Evolutionary conservation across 92 coral and sea anemone genomes (phyloP).

Genomic region (Galaxea fascicularis): DNA sequence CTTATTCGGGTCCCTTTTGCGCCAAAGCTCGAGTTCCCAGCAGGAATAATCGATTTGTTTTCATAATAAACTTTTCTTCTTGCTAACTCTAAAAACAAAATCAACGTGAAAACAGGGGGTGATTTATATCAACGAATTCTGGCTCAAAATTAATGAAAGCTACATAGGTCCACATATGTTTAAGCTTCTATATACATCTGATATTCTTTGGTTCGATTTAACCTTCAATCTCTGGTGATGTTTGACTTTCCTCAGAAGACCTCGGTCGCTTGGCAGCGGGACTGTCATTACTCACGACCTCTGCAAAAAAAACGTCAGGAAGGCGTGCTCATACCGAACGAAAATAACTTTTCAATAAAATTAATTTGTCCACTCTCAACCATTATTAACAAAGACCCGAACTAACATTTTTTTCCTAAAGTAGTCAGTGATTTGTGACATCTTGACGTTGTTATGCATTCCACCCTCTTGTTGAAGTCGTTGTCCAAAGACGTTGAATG

Average conservation of each 20-base stretch:
- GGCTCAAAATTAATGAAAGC: conserved; percentile 61
- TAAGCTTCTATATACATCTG: conserved; percentile 47
- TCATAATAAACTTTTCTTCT: neutral
- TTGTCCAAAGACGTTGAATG: conserved; percentile 29
- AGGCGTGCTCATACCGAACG: neutral
- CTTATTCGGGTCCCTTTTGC: conserved; percentile 50
- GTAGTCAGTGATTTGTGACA: conserved; percentile 53
- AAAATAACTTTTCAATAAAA: conserved; percentile 24
- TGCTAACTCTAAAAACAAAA: conserved; percentile 23
- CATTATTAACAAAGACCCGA: conserved; percentile 4
- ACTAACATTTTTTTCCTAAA: conserved; percentile 47
- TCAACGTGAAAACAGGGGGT: conserved; percentile 60
- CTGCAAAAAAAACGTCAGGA: conserved; percentile 42
- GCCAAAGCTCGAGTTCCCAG: conserved; percentile 39
- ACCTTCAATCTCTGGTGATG: conserved; percentile 56
- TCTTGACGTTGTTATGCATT: conserved; percentile 50
- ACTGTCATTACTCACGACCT: conserved; percentile 59
- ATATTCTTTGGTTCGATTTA: conserved; percentile 60
- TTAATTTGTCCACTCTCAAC: conserved; percentile 4
- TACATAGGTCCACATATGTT: conserved; percentile 60
- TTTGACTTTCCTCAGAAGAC: conserved; percentile 58
- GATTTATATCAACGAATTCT: conserved; percentile 57
- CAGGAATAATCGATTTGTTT: neutral
- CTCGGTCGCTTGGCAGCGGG: conserved; percentile 66
- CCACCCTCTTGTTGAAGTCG: conserved; percentile 43